Evolutionary conservation across 2,797 vertebrate genomes (phyloP).

Genomic region (Enteromius afrohamiltoni): DNA sequence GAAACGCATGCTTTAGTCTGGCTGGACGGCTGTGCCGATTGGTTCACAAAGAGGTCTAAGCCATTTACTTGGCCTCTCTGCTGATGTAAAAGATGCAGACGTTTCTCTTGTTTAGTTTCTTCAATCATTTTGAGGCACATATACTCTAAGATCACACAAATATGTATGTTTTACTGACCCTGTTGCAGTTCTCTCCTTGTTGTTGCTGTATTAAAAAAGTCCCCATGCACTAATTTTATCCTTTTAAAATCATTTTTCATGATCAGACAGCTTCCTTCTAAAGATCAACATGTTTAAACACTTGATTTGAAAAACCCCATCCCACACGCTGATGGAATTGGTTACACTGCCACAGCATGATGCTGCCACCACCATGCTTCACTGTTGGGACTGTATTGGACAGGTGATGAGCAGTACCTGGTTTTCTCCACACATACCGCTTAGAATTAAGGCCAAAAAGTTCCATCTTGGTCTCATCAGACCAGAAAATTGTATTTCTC

Average conservation of each 20-base stretch:
- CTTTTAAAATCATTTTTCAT: not conserved
- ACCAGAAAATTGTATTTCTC: too few species aligned
- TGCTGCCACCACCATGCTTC: too few species aligned
- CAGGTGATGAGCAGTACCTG: too few species aligned
- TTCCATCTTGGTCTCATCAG: too few species aligned
- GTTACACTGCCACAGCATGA: too few species aligned
- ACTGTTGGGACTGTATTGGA: too few species aligned
- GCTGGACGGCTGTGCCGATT: conserved; percentile 48
- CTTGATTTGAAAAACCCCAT: not conserved
- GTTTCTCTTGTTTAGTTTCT: conserved; percentile 31
- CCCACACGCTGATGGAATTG: not conserved
- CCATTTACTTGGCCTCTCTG: conserved; percentile 42
- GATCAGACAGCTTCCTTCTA: not conserved
- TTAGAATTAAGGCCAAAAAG: too few species aligned
- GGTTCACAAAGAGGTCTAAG: conserved; percentile 56
- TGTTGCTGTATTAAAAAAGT: not conserved
- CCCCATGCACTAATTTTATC: not conserved
- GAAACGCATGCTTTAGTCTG: conserved; percentile 51
- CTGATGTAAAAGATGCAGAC: conserved; percentile 41
- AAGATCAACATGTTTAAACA: not conserved
- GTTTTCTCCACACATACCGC: too few species aligned
- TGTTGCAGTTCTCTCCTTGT: not conserved
- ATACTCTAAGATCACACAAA: not conserved
- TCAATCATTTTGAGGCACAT: not conserved
- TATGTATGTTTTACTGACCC: conserved; percentile 1